These are phyloP conservation scores for Sarcophaga peregrina DNA, from an alignment of 1,140 invertebrate species.

Conservation along the genomic window DNA sequence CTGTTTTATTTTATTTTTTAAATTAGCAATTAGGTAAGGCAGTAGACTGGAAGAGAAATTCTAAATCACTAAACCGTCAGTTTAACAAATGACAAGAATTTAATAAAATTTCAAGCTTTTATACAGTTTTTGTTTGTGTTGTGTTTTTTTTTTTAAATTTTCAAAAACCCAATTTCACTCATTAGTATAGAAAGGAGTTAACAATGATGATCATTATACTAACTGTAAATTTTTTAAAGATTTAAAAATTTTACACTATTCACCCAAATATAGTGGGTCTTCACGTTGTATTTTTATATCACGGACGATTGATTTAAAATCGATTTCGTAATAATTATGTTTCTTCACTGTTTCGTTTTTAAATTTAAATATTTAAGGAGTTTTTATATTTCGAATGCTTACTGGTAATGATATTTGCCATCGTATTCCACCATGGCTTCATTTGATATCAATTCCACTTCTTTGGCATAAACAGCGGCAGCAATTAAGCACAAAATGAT, in stretches of 20 bases:
- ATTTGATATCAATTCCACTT: constrained; percentile 57
- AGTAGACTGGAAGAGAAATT: background rate
- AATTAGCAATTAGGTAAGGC: too few relatives aligned
- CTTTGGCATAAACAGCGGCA: constrained; percentile 45
- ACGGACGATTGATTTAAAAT: too few relatives aligned
- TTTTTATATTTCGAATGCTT: constrained; percentile 51
- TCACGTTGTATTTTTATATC: too few relatives aligned
- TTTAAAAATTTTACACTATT: too few relatives aligned
- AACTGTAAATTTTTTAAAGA: too few relatives aligned
- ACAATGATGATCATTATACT: too few relatives aligned
- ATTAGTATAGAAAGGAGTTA: too few relatives aligned
- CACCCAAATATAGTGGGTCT: too few relatives aligned
- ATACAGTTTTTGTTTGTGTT: constrained; percentile 21
- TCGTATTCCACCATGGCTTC: constrained; percentile 63
- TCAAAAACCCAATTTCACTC: too few relatives aligned
- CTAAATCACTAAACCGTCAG: constrained; percentile 1
- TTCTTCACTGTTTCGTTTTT: background rate
- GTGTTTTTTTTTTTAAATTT: too few relatives aligned
- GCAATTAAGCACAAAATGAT: constrained; percentile 49
- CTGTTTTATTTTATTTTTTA: too few relatives aligned
- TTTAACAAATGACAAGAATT: constrained; percentile 28
- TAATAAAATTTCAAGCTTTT: constrained; percentile 7
- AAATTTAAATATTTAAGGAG: background rate
- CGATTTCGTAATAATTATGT: too few relatives aligned
- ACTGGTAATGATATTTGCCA: constrained; percentile 64